Percentiles rank a stretch among this genome's conserved stretches.
These are phyloP conservation scores for Premnoplex brunnescens DNA, from an alignment of 2,797 vertebrate genomes.

Conservation along the genomic window DNA sequence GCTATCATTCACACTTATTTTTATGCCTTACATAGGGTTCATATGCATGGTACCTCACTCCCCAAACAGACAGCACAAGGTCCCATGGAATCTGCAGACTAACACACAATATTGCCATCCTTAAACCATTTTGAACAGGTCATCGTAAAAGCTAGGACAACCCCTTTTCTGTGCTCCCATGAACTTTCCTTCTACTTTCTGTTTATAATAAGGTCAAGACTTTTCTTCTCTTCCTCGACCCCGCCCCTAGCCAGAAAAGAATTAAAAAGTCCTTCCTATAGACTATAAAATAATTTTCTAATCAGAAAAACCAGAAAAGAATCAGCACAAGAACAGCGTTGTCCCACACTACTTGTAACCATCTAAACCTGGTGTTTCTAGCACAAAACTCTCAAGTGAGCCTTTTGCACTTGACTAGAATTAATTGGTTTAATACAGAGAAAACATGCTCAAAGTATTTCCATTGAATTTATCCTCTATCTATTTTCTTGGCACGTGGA, in stretches of 20 bases:
- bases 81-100: not conserved
- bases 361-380: not conserved
- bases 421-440: not conserved
- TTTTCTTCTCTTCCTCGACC: not conserved
- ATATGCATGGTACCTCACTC: not conserved
- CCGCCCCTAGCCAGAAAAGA: not conserved
- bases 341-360: not conserved
- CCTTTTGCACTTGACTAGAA: not conserved
- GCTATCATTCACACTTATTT: conserved; percentile 34
- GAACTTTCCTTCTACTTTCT: not conserved
- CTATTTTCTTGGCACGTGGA: not conserved
- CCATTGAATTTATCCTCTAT: not conserved
- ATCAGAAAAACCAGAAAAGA: not conserved
- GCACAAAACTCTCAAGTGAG: not conserved
- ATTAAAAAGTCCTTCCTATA: not conserved
- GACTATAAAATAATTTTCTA: not conserved
- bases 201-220: not conserved
- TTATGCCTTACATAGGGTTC: not conserved
- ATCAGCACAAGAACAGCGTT: not conserved
- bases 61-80: not conserved
- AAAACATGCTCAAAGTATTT: not conserved
- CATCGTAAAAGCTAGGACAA: not conserved
- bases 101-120: not conserved
- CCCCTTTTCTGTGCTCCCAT: not conserved
- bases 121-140: not conserved